Evolutionary conservation across 2,113 vertebrate species (phyloP), one percentile per base, ranked within the genome.

Genomic region (Vidua chalybeata): DNA sequence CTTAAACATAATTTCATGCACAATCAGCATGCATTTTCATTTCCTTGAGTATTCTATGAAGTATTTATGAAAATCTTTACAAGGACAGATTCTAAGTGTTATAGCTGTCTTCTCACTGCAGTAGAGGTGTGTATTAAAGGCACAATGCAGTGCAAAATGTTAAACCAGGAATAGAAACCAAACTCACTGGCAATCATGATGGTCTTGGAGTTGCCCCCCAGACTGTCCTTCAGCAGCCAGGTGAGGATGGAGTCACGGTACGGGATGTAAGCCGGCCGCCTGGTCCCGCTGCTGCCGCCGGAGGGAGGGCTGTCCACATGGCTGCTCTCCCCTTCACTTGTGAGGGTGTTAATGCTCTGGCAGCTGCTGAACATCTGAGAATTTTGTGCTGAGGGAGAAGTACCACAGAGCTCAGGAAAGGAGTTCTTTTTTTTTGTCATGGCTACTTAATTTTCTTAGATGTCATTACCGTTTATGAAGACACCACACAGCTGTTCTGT

Each of bases 111-210:
- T 71, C n/a, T 68, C 56, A 64, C 43, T 35, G 43, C 23, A 41
- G 28, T 3, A 39, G 31, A 62, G 24, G 15, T 10, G 16, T 21
- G 41, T 18, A 85, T 43, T 72, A 75, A 67, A 28, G 41, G 9
- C 12, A 35, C 27, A 75, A 41, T 4, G 22, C 33, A 21, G 22
- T 13, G 13, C 27, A 69, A 59, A 88, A 81, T 37, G 3, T 17
- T 66, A 19, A 27, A 72, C 37, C 90, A 15, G 8, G 4, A 67
- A 37, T 0, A 79, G 71, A 76, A 87, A 41, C 19, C 20, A 28
- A 78, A 97, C 99, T 98, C 96, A 99, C 99, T 99, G 94, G 99
- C 99, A 72, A 99, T 98, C 99, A 99, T 99, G 87, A 99, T 99
- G 91, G 99, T 99, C 96, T 98, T 99, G 54, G 99, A 99, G 97